Base-by-base conservation (phyloP, 1,140 invertebrate genomes). In the Carposina sasakii region DNA sequence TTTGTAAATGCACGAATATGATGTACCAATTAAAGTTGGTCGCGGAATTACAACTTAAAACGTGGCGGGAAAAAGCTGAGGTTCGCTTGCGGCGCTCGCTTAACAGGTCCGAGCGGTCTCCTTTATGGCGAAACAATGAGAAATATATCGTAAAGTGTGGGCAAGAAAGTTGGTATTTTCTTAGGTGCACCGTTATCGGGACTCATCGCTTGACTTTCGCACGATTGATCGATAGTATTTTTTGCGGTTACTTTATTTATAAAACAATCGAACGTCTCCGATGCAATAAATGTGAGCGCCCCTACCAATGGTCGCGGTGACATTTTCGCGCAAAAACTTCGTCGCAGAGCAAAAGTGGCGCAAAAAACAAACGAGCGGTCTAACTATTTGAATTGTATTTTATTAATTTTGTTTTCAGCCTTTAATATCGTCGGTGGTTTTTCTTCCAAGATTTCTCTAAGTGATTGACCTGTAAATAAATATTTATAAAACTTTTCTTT, bases 151-250 rank as follows among this genome's bases (percentile, higher is more conserved):
- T 77, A 70, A 65, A 40, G 43, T 23, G 57, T 63, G 20, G 21
- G 44, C 4, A 16, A 31, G 52, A 73, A 54, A 57, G 73, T 63
- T 52, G 42, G 46, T 37, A 63, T 69, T 71, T 30, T 37, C 23
- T 36, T 54, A 54, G 20, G 30, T 48, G 52, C 12, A 21, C 28
- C 45, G 53, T 57, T 78, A 79, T 78, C 74, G 66, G 55, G 50
- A 52, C 52, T 57, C 64, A 81, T 81, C 77, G 61, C 60, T 67
- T 54, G 74, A 68, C 69, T 76, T 84, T 84, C 79, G 77, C 77
- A 77, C 77, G 76, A 84, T 84, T 84, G 79, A 84, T 84, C 75
- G 77, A 76, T 84, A 81, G 79, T 81, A 81, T 81, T 84, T 84
- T 84, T 84, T 84, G 76, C 72, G 60, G 56, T 54, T 51, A 63